These are phyloP conservation scores for Neopelma chrysocephalum DNA, from an alignment of 2,797 vertebrate genomes.

Conservation along the genomic window DNA sequence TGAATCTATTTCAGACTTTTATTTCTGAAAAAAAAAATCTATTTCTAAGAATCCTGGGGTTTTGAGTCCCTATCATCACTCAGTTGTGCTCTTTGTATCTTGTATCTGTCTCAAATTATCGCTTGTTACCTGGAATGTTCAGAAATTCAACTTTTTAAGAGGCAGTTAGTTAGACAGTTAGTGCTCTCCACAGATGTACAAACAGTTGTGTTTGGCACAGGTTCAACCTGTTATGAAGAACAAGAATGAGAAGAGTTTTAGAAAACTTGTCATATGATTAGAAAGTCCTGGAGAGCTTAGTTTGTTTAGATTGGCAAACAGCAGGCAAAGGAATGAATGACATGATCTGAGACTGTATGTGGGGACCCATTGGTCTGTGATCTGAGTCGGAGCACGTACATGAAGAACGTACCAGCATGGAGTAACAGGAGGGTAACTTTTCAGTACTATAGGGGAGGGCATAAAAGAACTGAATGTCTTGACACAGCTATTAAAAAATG, in stretches of 20 bases:
- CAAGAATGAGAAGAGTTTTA: background rate
- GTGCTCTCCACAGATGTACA: background rate
- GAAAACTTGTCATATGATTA: background rate
- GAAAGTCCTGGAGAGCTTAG: background rate
- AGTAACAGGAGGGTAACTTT: background rate
- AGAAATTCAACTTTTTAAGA: background rate
- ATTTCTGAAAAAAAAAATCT: background rate
- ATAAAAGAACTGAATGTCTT: background rate
- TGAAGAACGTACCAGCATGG: background rate
- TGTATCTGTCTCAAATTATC: background rate
- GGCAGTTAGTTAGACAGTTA: background rate
- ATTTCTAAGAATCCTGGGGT: background rate
- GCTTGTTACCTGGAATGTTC: background rate
- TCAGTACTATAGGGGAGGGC: background rate
- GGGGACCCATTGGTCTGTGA: background rate
- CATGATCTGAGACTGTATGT: background rate
- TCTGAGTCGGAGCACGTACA: background rate
- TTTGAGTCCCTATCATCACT: background rate
- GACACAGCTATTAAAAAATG: background rate
- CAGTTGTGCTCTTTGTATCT: background rate
- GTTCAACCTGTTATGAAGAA: background rate
- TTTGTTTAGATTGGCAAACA: background rate
- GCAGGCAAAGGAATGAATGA: background rate
- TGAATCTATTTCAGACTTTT: background rate
- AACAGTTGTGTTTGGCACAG: background rate